phyloP scores from a whole-genome alignment of 2,797 vertebrate genomes.

The Aratinga solstitialis region DNA sequence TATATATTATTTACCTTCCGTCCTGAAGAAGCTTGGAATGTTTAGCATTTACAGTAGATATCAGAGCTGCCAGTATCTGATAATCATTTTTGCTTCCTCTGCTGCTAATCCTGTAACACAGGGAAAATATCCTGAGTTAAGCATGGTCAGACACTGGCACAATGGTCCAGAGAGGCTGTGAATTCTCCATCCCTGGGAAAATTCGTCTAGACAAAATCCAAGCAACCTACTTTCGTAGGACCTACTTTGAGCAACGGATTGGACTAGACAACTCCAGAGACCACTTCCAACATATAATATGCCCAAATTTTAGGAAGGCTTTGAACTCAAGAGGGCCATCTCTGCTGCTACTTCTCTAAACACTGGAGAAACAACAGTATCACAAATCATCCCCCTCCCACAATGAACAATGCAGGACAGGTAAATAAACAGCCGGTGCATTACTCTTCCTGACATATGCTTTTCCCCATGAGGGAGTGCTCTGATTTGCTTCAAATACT shows the following conservation, averaged over 20 bases:
- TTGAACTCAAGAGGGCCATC: background rate
- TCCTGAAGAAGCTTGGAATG: background rate
- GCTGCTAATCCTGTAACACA: background rate
- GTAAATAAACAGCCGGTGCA: background rate
- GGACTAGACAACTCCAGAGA: background rate
- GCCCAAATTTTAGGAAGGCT: background rate
- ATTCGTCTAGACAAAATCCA: background rate
- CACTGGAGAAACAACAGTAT: background rate
- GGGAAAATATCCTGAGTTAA: background rate
- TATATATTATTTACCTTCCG: background rate
- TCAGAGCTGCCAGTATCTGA: background rate
- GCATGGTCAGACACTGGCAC: background rate
- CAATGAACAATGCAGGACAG: background rate
- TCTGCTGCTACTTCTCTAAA: background rate
- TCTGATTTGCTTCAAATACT: background rate
- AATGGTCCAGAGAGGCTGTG: background rate
- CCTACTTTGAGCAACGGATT: background rate
- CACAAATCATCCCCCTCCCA: background rate
- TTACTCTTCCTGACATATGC: background rate
- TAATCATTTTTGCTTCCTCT: background rate
- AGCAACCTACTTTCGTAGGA: background rate
- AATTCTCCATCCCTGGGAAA: background rate
- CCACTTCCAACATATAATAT: background rate
- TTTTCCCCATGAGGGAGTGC: background rate
- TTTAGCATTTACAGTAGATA: background rate